Evolutionary conservation across 2,113 vertebrate species (phyloP).

Genomic region (Echinops telfairi): DNA sequence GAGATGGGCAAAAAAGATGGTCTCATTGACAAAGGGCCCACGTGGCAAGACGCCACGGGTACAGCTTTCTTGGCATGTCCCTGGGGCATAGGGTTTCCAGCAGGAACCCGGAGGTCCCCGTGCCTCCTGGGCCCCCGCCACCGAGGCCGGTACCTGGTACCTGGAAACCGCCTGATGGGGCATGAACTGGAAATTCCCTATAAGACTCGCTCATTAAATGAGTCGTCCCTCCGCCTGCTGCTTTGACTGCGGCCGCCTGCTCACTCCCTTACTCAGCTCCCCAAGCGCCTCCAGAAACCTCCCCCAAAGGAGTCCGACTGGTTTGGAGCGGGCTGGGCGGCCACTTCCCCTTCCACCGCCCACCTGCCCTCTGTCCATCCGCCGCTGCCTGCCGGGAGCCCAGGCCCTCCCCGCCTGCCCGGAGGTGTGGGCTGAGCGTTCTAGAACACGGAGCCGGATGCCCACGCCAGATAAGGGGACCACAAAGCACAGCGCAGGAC

Average conservation of each 20-base stretch:
- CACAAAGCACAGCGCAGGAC: neutral
- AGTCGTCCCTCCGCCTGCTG: conserved; percentile 33
- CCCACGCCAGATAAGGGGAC: conserved; percentile 16
- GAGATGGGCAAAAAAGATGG: neutral
- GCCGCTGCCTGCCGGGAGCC: neutral
- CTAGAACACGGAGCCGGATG: neutral
- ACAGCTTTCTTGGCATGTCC: no score
- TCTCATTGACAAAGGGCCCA: neutral
- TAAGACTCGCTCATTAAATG: conserved; percentile 69
- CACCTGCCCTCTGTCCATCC: conserved; percentile 1
- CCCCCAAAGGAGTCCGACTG: conserved; percentile 65
- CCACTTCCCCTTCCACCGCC: conserved; percentile 52
- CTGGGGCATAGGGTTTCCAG: neutral
- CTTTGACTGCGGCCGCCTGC: neutral
- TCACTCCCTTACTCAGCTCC: conserved; percentile 65
- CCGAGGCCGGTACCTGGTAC: conserved; percentile 26
- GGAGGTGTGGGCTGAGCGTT: neutral
- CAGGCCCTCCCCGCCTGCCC: neutral
- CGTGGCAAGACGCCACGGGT: neutral
- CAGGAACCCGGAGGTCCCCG: neutral
- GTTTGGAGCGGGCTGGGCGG: conserved; percentile 50
- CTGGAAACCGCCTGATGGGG: conserved; percentile 58
- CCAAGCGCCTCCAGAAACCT: conserved; percentile 54
- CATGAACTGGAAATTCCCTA: conserved; percentile 80
- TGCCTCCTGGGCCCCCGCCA: neutral